Evolutionary conservation across 2,113 vertebrate genomes (phyloP), one percentile per base, ranked within the genome.

Genomic region (Pardalotus punctatus): DNA sequence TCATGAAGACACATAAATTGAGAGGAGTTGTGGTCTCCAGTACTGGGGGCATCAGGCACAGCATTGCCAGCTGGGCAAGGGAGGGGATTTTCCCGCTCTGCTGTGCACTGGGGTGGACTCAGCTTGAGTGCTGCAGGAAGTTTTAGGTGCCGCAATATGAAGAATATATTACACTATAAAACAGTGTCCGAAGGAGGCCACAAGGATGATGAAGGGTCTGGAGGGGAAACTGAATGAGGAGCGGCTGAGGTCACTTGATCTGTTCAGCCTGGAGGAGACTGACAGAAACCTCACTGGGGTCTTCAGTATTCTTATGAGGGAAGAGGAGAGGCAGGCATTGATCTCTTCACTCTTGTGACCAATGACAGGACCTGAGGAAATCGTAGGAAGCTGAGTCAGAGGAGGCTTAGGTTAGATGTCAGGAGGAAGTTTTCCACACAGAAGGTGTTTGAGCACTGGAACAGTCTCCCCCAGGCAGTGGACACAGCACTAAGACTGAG

Each of bases 11-110:
- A 35, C 12, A n/a, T 50, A 42, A 74, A 21, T 18, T 23, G 23
- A 6, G n/a, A 33, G n/a, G 23, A 64, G 19, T 7, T 73, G n/a
- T 38, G 28, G 9, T 28, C 40, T 73, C 18, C 0, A 36, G 17
- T 50, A 20, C 42, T 65, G 50, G 10, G 35, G 2, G 2, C 36
- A 71, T 11, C 56, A 50, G 20, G 16, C 12, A 0, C 7, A 58
- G 66, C 20, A 42, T 61, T 1, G 0, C 16, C 56, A 43, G 27
- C 33, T 0, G 0, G 21, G 17, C 5, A 3, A 61, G 31, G 21
- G 15, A 29, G 6, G 31, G 20, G 5, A 36, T 25, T 83, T 31
- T 83, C 47, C 25, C 0, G 1, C 27, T 71, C 25, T 61, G 31
- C 10, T 51, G 15, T 43, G 25, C 4, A 5, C 6, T 60, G 21